phyloP scores from a whole-genome alignment of 2,888 invertebrate genomes.

The Polyommatus icarus region DNA sequence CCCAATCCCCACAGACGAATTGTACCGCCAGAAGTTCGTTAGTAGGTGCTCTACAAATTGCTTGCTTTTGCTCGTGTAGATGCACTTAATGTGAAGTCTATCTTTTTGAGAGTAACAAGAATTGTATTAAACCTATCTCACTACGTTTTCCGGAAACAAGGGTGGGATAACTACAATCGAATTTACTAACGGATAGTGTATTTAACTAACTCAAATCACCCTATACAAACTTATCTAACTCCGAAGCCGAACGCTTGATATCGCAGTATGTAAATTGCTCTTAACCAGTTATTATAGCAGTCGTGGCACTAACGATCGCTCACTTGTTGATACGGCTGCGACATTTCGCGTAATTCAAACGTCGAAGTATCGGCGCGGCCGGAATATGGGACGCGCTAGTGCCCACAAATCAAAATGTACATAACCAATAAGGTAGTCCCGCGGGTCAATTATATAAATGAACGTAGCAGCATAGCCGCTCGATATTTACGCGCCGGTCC shows the following conservation, averaged over 20 bases:
- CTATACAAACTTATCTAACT: slow-evolving; percentile 3
- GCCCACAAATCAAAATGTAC: slow-evolving; percentile 18
- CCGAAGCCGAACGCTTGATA: neutral
- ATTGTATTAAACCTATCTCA: neutral
- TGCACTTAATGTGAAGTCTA: neutral
- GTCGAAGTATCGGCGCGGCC: slow-evolving; percentile 3
- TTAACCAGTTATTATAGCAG: slow-evolving; percentile 18
- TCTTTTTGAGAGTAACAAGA: neutral
- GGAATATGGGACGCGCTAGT: slow-evolving; percentile 2
- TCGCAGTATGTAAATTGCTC: slow-evolving; percentile 15
- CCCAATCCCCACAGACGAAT: neutral
- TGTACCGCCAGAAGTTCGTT: neutral
- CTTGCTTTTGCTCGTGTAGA: neutral
- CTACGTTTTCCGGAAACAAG: neutral
- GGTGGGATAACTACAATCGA: neutral
- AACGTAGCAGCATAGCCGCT: slow-evolving; percentile 10
- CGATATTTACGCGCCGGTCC: neutral
- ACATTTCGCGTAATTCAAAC: slow-evolving; percentile 27
- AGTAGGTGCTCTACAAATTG: neutral
- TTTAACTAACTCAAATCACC: slow-evolving; percentile 3
- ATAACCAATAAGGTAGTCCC: slow-evolving; percentile 22
- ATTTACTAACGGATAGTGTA: neutral
- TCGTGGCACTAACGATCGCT: slow-evolving; percentile 14
- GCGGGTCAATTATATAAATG: slow-evolving; percentile 11
- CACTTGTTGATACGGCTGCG: slow-evolving; percentile 23